Conservation (phyloP, 2,797 vertebrate genomes). For the Halcyon badia region DNA sequence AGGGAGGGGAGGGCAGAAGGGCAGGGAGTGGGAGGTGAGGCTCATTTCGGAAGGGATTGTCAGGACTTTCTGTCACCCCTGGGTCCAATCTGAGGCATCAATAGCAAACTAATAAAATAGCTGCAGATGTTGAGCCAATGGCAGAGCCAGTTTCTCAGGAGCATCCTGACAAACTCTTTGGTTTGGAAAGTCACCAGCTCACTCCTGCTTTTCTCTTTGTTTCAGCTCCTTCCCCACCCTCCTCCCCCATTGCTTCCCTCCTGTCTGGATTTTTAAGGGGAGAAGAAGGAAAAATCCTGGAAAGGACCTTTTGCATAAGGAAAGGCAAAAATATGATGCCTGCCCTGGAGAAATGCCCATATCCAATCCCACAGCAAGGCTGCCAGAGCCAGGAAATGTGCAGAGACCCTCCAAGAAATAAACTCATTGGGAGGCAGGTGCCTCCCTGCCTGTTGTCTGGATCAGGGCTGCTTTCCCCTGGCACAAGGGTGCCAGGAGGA, state of each 20-base stretch:
- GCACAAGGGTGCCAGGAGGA: not conserved
- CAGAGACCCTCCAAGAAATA: not conserved
- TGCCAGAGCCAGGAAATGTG: not conserved
- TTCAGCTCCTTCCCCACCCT: not conserved
- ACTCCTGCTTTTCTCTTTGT: not conserved
- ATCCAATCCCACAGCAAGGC: accelerated
- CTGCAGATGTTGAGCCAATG: not conserved
- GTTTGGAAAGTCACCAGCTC: not conserved
- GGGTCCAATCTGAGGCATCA: not conserved
- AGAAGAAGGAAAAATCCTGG: not conserved
- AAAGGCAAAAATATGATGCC: accelerated
- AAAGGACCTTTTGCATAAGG: not conserved
- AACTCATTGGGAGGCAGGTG: not conserved
- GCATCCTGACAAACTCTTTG: not conserved
- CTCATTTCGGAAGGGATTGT: not conserved
- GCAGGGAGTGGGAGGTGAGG: not conserved
- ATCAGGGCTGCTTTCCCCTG: not conserved
- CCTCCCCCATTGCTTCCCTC: not conserved
- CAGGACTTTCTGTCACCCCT: not conserved
- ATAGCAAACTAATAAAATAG: constrained; percentile 28
- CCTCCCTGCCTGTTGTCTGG: accelerated
- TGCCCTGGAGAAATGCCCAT: not conserved
- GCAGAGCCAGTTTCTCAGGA: not conserved
- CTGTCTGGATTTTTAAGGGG: not conserved
- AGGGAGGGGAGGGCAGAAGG: not conserved